A percentile compares a stretch with the other conserved stretches of the same genome.
Evolutionary conservation across 2,113 vertebrate species (phyloP).

Genomic region (Vicugna pacos): DNA sequence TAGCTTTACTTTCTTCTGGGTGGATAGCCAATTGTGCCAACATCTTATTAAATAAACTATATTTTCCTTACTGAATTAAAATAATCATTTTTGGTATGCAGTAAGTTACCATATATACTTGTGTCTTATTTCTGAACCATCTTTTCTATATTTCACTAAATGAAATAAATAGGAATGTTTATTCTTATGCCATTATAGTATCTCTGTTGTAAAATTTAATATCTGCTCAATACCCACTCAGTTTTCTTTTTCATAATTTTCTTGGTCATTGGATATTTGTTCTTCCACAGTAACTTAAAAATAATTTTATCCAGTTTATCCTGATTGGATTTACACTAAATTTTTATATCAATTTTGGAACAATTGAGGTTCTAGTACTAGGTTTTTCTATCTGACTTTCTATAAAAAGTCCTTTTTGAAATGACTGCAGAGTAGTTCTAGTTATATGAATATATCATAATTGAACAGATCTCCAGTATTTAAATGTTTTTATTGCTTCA

Average conservation of each 20-base stretch:
- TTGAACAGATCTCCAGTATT: background rate
- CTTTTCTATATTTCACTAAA: background rate
- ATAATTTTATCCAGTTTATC: background rate
- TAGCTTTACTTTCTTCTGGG: conserved; percentile 2
- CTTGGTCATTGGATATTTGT: background rate
- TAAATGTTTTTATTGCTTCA: conserved; percentile 28
- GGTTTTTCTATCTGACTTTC: background rate
- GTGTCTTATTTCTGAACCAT: background rate
- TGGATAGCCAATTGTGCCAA: background rate
- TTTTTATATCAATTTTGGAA: conserved; percentile 31
- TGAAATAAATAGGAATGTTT: conserved; percentile 19
- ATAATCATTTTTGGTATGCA: background rate
- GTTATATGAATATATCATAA: background rate
- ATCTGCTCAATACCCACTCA: background rate
- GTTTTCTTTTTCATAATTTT: conserved; percentile 35
- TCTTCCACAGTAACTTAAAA: conserved; percentile 4
- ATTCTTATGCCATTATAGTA: background rate
- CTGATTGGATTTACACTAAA: conserved; percentile 22
- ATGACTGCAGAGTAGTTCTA: background rate
- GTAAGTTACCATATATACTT: background rate
- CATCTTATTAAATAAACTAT: background rate
- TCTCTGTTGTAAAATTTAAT: background rate
- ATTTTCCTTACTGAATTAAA: conserved; percentile 40
- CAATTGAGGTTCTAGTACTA: background rate
- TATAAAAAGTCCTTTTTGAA: background rate